These are phyloP conservation scores for Leuctra nigra DNA, from an alignment of 2,888 invertebrate species.

Conservation along the genomic window DNA sequence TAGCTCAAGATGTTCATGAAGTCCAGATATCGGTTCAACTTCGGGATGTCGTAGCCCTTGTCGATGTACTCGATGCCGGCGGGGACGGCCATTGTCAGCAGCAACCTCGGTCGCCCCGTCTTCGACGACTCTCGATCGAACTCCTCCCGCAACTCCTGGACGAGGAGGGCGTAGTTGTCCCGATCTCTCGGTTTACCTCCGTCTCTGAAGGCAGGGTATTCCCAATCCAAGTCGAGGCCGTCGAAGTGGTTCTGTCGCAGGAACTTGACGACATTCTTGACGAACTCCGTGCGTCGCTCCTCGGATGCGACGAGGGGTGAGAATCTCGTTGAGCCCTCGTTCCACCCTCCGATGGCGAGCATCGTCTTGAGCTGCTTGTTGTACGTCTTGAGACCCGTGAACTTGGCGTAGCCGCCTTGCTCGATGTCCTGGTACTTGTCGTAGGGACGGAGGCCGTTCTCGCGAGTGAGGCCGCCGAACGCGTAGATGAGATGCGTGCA, in stretches of 20 bases:
- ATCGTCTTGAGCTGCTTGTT: constrained; percentile 86
- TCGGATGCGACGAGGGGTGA: constrained; percentile 79
- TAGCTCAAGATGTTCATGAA: constrained; percentile 89
- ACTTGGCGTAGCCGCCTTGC: constrained; percentile 92
- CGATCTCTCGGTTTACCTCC: constrained; percentile 69
- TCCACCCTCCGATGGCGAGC: constrained; percentile 92
- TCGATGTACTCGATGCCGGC: constrained; percentile 90
- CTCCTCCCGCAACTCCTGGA: constrained; percentile 79
- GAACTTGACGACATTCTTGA: constrained; percentile 47
- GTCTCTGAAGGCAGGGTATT: constrained; percentile 75
- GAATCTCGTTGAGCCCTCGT: constrained; percentile 84
- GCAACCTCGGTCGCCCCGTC: constrained; percentile 69
- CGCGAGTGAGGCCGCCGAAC: constrained; percentile 87
- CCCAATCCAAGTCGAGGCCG: constrained; percentile 91
- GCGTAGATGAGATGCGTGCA: constrained; percentile 92
- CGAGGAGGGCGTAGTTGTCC: constrained; percentile 81
- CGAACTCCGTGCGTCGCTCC: constrained; percentile 68
- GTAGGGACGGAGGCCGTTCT: constrained; percentile 84
- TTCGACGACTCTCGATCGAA: constrained; percentile 81
- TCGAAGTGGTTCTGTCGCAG: constrained; percentile 88
- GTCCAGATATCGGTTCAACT: constrained; percentile 77
- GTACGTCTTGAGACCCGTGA: constrained; percentile 86
- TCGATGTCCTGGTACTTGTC: constrained; percentile 95
- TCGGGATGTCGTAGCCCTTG: constrained; percentile 86
- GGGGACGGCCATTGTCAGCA: constrained; percentile 90